Conservation (phyloP, 2,797 vertebrate species). For the Sebastes trivittatus region DNA sequence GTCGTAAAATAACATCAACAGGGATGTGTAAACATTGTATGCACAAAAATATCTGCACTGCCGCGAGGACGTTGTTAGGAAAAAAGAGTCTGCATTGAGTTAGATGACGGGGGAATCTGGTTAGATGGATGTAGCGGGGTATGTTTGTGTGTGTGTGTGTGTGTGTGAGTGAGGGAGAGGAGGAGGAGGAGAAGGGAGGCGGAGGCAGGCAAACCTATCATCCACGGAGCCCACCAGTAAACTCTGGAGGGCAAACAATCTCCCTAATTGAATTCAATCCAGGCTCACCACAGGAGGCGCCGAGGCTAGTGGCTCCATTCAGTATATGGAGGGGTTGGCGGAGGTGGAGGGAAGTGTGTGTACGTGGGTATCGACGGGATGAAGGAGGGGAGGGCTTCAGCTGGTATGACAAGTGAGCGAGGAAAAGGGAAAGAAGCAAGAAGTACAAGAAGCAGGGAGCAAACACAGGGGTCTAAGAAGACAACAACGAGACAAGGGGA, state of each 20-base stretch:
- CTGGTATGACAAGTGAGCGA: slow-evolving; percentile 33
- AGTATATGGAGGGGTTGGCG: slow-evolving; percentile 32
- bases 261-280: slow-evolving; percentile 80
- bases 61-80: slow-evolving; percentile 10
- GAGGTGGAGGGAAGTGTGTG: not conserved
- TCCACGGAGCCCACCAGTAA: slow-evolving; percentile 58
- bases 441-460: slow-evolving; percentile 30
- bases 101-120: slow-evolving; percentile 20
- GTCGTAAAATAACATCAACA: slow-evolving; percentile 7
- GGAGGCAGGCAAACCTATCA: slow-evolving; percentile 58
- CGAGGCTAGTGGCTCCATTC: slow-evolving; percentile 53
- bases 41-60: slow-evolving; percentile 14
- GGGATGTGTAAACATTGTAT: slow-evolving; percentile 36
- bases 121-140: slow-evolving; percentile 10
- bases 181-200: not conserved
- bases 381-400: slow-evolving; percentile 17
- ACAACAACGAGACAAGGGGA: slow-evolving; percentile 32
- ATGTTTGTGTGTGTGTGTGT: slow-evolving; percentile 31
- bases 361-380: not conserved
- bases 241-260: slow-evolving; percentile 76
- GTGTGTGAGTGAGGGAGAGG: not conserved
- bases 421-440: slow-evolving; percentile 13
- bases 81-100: not conserved
- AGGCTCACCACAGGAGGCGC: slow-evolving; percentile 61
- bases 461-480: slow-evolving; percentile 26